A percentile compares a stretch with the other conserved stretches of the same genome.
Evolutionary conservation across 1,140 invertebrate species (phyloP).

Genomic region (Neotoxoptera formosana): DNA sequence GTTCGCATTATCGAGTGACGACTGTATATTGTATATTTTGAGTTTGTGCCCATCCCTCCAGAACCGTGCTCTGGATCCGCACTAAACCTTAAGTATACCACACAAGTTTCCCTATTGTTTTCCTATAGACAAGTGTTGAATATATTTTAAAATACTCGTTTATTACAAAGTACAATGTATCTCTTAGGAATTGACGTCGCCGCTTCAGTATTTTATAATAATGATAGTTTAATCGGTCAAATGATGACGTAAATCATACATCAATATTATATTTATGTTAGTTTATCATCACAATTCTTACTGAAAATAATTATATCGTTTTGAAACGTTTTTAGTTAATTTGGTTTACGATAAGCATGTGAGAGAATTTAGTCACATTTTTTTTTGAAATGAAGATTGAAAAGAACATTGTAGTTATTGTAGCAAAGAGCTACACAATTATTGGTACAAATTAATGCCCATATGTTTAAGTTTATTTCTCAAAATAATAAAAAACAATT

Average conservation of each 20-base stretch:
- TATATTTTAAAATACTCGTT: not conserved
- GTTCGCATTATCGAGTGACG: no score
- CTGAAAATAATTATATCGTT: not conserved
- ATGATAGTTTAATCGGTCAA: not conserved
- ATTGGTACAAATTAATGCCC: not conserved
- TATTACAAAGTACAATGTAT: not conserved
- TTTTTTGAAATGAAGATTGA: no score
- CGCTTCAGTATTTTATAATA: not conserved
- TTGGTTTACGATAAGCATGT: not conserved
- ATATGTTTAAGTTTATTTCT: not conserved
- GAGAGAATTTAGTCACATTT: not conserved
- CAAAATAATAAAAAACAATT: not conserved
- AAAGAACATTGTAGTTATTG: no score
- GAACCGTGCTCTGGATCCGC: no score
- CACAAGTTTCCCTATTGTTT: not conserved
- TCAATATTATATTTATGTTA: not conserved
- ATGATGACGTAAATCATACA: not conserved
- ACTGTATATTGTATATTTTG: no score
- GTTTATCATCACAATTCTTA: not conserved
- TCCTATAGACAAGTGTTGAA: not conserved
- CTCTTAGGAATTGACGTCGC: not conserved
- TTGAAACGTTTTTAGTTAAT: not conserved
- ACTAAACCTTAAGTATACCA: not conserved
- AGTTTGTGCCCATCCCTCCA: no score
- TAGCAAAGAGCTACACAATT: not conserved